phyloP scores from a whole-genome alignment of 1,140 invertebrate genomes.

The Marisa cornuarietis region DNA sequence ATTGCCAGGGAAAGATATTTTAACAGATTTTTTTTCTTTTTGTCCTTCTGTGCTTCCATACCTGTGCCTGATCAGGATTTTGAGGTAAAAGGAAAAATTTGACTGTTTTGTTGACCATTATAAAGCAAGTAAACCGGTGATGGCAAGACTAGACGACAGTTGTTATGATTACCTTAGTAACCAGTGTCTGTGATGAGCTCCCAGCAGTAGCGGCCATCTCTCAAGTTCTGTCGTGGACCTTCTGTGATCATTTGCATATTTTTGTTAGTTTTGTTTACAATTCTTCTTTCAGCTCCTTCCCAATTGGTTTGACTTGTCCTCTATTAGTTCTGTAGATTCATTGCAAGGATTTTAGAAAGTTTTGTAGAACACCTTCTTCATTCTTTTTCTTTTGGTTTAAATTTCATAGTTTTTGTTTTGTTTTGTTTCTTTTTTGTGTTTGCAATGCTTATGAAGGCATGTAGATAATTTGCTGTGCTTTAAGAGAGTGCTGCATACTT shows the following conservation, averaged over 20 bases:
- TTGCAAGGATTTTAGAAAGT: background rate
- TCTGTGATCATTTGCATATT: constrained; percentile 9
- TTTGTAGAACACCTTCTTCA: background rate
- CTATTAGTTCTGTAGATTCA: background rate
- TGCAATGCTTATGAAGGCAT: constrained; percentile 15
- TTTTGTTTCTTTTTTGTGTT: background rate
- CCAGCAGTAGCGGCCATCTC: constrained; percentile 32
- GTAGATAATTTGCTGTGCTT: constrained; percentile 22
- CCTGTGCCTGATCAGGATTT: constrained; percentile 27
- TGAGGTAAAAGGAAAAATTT: constrained; percentile 23
- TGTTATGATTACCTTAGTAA: too few relatives aligned
- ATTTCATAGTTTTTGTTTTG: constrained; percentile 4
- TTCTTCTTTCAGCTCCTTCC: constrained; percentile 15
- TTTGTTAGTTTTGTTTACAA: constrained; percentile 21
- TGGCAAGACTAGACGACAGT: background rate
- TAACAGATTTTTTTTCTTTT: constrained; percentile 29
- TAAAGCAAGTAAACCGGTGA: background rate
- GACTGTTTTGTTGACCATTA: constrained; percentile 4
- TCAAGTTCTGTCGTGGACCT: constrained; percentile 23
- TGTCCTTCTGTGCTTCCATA: constrained; percentile 23
- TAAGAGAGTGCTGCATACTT: constrained; percentile 4
- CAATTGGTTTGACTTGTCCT: background rate
- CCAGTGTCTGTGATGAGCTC: background rate
- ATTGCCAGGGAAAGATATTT: constrained; percentile 4
- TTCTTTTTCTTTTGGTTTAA: background rate